These are phyloP conservation scores for Falco berigora DNA, from an alignment of 2,797 vertebrate species.

Conservation along the genomic window DNA sequence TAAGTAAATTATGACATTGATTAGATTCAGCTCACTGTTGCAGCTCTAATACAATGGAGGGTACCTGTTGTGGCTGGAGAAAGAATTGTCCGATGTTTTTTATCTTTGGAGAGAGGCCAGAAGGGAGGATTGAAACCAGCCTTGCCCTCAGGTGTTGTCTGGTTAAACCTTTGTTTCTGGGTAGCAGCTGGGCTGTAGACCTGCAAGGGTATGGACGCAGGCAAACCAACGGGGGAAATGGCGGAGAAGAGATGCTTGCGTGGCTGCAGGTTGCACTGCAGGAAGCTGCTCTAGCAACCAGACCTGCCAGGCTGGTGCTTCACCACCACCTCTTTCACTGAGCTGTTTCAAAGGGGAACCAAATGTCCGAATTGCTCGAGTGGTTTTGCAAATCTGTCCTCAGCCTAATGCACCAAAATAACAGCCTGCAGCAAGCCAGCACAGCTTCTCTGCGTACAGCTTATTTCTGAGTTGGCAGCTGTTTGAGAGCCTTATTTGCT, in stretches of 20 bases:
- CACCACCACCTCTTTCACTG: background rate
- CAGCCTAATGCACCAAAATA: slow-evolving; percentile 12
- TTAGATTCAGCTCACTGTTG: background rate
- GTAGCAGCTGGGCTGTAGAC: background rate
- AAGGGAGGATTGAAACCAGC: background rate
- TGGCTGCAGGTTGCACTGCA: background rate
- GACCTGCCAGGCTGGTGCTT: background rate
- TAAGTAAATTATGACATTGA: slow-evolving; percentile 28
- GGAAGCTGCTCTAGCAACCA: background rate
- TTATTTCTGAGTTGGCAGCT: slow-evolving; percentile 34
- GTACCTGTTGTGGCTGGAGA: background rate
- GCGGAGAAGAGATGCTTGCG: background rate
- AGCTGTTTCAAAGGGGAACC: background rate
- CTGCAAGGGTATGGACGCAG: background rate
- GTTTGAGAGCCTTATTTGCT: background rate
- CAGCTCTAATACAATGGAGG: background rate
- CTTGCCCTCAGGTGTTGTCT: background rate
- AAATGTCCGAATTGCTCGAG: background rate
- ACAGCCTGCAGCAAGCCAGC: background rate
- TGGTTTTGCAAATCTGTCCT: background rate
- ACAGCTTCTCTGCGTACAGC: background rate
- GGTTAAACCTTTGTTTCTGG: background rate
- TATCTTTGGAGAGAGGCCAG: background rate
- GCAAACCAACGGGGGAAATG: background rate
- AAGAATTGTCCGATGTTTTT: background rate